Conservation (phyloP, 2,113 vertebrate genomes). For the Xenus cinereus region DNA sequence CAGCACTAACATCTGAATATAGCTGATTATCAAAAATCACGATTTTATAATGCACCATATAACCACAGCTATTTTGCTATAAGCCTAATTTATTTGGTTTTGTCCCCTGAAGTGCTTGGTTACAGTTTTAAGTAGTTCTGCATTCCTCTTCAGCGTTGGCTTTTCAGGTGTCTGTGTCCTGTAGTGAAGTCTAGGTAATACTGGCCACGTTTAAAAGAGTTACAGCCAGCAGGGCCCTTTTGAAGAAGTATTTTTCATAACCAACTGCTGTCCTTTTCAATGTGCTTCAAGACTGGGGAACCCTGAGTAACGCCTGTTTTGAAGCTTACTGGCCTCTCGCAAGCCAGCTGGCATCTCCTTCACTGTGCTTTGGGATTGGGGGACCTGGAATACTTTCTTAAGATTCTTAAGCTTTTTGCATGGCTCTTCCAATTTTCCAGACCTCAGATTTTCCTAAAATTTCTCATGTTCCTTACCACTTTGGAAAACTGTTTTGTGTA, state of each 20-base stretch:
- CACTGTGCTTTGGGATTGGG: background rate
- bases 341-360: background rate
- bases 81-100: background rate
- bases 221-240: background rate
- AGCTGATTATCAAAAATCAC: background rate
- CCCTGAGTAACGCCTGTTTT: background rate
- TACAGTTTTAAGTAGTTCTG: background rate
- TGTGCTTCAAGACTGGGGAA: background rate
- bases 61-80: background rate
- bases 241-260: background rate
- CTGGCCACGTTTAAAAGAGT: background rate
- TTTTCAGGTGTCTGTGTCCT: background rate
- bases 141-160: background rate
- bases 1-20: background rate
- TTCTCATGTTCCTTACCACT: background rate
- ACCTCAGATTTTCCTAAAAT: conserved; percentile 19
- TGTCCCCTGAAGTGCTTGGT: background rate
- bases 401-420: background rate
- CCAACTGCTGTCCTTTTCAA: background rate
- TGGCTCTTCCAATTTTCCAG: background rate
- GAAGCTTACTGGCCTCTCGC: background rate
- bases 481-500: background rate
- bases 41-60: background rate
- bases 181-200: background rate
- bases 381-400: background rate